Percentiles rank a stretch among this genome's conserved stretches.
Evolutionary conservation across 2,797 vertebrate genomes (phyloP).

Genomic region (Lagocephalus sceleratus): DNA sequence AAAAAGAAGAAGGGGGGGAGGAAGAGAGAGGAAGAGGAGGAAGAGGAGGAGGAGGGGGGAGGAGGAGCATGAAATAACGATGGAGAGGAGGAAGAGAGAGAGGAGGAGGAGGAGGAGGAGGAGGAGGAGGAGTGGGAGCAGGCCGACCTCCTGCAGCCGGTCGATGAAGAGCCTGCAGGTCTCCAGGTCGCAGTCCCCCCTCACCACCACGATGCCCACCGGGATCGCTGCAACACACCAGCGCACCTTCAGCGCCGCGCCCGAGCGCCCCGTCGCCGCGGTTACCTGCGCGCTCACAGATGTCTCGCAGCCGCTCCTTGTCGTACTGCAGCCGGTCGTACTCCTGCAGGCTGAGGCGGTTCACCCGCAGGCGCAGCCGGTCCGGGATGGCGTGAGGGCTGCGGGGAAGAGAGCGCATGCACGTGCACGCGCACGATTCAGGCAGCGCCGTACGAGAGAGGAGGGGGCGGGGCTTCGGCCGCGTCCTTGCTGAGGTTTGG

Average conservation of each 20-base stretch:
- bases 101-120: not conserved
- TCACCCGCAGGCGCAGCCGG: conserved; percentile 92
- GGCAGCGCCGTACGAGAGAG: conserved; percentile 25
- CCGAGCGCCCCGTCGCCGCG: no score
- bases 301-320: conserved; percentile 93
- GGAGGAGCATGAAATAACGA: conserved; percentile 44
- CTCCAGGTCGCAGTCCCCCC: conserved; percentile 96
- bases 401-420: conserved; percentile 14
- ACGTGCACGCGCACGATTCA: conserved; percentile 5
- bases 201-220: conserved; percentile 94
- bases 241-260: no score
- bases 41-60: not conserved
- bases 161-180: conserved; percentile 96
- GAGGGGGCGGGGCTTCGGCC: not conserved
- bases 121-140: conserved; percentile 1
- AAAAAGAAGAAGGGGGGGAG: no score
- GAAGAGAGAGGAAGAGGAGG: no score
- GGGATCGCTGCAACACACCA: conserved; percentile 82
- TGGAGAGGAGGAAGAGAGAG: conserved; percentile 8
- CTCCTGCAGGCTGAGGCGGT: conserved; percentile 91
- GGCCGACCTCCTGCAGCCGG: conserved; percentile 89
- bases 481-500: no score
- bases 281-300: conserved; percentile 85
- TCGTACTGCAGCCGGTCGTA: conserved; percentile 94
- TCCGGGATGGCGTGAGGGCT: conserved; percentile 94